phyloP scores from a whole-genome alignment of 30 jellyfish, hydroid and myxozoan genomes.

The Pelagia noctiluca region DNA sequence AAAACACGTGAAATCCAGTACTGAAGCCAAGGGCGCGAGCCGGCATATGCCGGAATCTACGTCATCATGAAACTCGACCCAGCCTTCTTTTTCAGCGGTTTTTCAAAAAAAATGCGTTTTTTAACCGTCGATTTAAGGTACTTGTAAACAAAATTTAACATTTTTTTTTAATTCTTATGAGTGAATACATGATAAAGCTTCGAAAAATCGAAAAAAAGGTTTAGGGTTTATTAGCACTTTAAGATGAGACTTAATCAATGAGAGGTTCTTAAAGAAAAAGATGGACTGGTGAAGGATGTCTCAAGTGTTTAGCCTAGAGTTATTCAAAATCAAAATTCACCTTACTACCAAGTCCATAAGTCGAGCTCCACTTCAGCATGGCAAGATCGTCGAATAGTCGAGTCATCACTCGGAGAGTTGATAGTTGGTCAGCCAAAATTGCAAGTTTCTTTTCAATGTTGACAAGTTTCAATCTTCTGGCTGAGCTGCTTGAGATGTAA shows the following conservation, averaged over 20 bases:
- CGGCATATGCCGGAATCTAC: too few species aligned
- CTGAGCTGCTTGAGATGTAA: slow-evolving; percentile 24
- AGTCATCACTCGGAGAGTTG: slow-evolving; percentile 64
- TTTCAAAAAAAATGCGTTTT: too few species aligned
- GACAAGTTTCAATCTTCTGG: slow-evolving; percentile 11
- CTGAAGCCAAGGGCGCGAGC: too few species aligned
- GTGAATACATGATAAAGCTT: neutral
- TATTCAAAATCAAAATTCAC: neutral
- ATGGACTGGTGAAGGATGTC: neutral
- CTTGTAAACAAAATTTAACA: too few species aligned
- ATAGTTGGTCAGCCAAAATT: slow-evolving; percentile 38
- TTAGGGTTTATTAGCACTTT: neutral
- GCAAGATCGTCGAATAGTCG: slow-evolving; percentile 69
- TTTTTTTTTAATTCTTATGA: too few species aligned
- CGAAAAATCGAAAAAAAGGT: neutral
- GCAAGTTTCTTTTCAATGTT: slow-evolving; percentile 6
- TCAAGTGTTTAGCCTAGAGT: neutral
- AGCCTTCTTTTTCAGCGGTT: too few species aligned
- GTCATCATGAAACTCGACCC: too few species aligned
- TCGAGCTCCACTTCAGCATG: slow-evolving; percentile 50
- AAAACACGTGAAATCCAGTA: too few species aligned
- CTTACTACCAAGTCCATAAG: slow-evolving; percentile 55
- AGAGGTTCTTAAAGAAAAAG: neutral
- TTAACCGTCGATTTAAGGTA: too few species aligned
- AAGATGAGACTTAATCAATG: neutral